Evolutionary conservation across 64 coral and sea anemone species (phyloP).

Genomic region (Porites australiensis): DNA sequence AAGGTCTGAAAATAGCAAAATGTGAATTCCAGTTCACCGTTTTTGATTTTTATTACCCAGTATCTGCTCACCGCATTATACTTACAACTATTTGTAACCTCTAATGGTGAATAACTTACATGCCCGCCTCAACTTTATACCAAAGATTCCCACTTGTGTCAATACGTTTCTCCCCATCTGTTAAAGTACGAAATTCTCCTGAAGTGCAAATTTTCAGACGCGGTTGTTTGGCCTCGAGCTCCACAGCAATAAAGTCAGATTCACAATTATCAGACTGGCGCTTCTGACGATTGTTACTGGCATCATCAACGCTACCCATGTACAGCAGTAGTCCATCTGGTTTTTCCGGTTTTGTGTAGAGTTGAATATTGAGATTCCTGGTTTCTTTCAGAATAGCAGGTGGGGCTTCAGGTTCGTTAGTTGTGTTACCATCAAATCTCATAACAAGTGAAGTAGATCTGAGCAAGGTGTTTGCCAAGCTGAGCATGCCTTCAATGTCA

Average conservation of each 20-base stretch:
- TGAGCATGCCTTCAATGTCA: slow-evolving; percentile 59
- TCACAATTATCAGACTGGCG: slow-evolving; percentile 6
- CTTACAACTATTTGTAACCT: no score
- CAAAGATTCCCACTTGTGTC: neutral
- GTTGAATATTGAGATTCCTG: neutral
- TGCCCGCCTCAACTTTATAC: slow-evolving; percentile 37
- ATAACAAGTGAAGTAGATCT: slow-evolving; percentile 37
- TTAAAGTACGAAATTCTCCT: neutral
- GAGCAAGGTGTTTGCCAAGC: slow-evolving; percentile 22
- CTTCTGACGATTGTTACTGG: neutral
- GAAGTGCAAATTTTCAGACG: neutral
- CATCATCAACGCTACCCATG: neutral
- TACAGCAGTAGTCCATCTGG: slow-evolving; percentile 56
- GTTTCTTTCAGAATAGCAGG: neutral
- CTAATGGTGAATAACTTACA: slow-evolving; percentile 19
- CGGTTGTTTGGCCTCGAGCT: slow-evolving; percentile 9
- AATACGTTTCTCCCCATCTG: neutral
- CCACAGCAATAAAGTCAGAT: slow-evolving; percentile 44
- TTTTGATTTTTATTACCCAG: no score
- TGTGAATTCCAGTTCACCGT: no score
- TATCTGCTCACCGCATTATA: no score
- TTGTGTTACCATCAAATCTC: slow-evolving; percentile 27
- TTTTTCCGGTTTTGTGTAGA: slow-evolving; percentile 56
- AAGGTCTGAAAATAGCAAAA: no score
- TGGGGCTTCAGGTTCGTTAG: slow-evolving; percentile 19